Evolutionary conservation across 2,113 vertebrate species (phyloP).

Genomic region (Gnathonemus longibarbis): DNA sequence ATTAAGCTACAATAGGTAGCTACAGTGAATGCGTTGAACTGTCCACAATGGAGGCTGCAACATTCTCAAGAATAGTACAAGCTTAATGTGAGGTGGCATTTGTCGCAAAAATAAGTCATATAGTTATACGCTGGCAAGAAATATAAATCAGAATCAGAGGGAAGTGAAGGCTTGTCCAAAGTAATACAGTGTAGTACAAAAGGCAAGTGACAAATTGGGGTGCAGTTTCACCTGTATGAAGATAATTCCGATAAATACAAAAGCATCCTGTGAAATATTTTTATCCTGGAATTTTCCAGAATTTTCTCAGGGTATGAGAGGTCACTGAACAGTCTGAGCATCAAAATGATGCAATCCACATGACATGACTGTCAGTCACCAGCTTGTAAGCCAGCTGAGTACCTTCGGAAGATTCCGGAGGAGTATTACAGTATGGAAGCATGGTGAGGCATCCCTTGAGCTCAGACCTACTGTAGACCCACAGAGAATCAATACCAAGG

Average conservation of each 20-base stretch:
- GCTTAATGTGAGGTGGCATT: neutral
- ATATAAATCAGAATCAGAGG: neutral
- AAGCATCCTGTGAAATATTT: neutral
- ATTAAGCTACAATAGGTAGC: neutral
- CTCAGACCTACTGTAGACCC: neutral
- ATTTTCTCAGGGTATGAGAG: neutral
- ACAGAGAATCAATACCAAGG: neutral
- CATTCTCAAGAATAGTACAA: neutral
- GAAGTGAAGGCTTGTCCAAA: neutral
- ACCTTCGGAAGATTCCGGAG: neutral
- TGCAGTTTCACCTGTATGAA: neutral
- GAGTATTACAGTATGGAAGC: neutral
- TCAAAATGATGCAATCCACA: neutral
- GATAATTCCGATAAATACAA: neutral
- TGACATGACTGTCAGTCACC: neutral
- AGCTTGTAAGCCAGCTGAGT: neutral
- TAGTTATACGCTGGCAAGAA: neutral
- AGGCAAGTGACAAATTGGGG: neutral
- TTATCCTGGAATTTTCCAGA: neutral
- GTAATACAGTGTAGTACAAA: neutral
- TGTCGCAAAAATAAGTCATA: neutral
- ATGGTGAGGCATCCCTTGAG: neutral
- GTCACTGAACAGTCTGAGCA: neutral
- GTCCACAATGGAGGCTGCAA: neutral
- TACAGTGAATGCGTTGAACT: neutral